phyloP scores from a whole-genome alignment of 2,888 invertebrate genomes.

The Chamaedrilus cognettii region DNA sequence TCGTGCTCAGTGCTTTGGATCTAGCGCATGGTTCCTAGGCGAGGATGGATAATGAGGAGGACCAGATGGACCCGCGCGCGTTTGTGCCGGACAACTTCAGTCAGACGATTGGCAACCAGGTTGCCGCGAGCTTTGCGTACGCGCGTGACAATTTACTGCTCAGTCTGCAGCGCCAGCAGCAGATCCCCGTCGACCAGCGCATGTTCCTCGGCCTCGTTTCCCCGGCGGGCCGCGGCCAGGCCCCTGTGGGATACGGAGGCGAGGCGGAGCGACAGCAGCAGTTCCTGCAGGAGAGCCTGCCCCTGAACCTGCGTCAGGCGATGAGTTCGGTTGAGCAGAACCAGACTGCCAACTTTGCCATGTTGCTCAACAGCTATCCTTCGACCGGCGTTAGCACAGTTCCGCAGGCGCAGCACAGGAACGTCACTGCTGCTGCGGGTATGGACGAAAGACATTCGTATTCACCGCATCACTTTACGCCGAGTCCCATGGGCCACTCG shows the following conservation, averaged over 20 bases:
- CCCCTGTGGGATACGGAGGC: no score
- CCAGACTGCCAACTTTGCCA: neutral
- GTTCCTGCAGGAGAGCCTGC: neutral
- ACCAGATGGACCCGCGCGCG: neutral
- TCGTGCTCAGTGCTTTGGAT: no score
- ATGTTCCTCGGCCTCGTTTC: neutral
- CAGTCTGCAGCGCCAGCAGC: neutral
- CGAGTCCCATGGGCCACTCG: neutral
- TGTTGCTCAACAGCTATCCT: neutral
- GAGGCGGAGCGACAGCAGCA: neutral
- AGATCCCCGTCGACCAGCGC: neutral
- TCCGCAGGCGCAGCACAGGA: neutral
- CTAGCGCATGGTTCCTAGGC: no score
- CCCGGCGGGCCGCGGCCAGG: neutral
- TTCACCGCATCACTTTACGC: neutral
- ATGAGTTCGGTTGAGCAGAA: neutral
- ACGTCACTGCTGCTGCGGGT: neutral
- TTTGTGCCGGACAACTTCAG: neutral
- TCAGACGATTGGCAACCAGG: neutral
- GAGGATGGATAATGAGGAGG: no score
- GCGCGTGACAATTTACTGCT: neutral
- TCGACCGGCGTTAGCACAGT: neutral
- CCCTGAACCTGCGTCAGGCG: slow-evolving; percentile 2
- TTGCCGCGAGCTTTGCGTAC: neutral
- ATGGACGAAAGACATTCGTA: neutral